These are phyloP conservation scores for Pogoniulus pusillus DNA, from an alignment of 2,797 vertebrate species.

Conservation along the genomic window DNA sequence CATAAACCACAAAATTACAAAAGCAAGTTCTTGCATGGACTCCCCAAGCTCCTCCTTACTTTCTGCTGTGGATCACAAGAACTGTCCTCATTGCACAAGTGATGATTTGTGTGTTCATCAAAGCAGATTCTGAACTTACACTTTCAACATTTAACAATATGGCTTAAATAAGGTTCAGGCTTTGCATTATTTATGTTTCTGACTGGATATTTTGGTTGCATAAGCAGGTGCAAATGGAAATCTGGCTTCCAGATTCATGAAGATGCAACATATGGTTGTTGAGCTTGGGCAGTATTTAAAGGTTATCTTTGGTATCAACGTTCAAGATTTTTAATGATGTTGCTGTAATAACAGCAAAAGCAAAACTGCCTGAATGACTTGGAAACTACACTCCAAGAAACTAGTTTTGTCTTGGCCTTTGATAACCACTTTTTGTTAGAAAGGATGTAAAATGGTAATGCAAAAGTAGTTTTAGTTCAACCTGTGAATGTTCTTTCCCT, in stretches of 20 bases:
- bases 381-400: background rate
- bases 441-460: background rate
- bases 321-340: background rate
- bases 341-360: conserved; percentile 32
- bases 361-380: background rate
- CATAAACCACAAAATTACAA: background rate
- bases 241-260: conserved; percentile 1
- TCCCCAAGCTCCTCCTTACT: background rate
- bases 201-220: conserved; percentile 52
- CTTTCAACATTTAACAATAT: background rate
- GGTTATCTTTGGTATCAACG: background rate
- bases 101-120: background rate
- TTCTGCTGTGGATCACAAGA: background rate
- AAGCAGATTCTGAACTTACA: background rate
- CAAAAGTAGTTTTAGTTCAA: background rate
- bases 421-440: background rate
- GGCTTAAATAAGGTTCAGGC: conserved; percentile 44
- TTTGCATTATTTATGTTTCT: conserved; percentile 45
- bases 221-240: conserved; percentile 72
- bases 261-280: background rate
- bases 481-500: background rate
- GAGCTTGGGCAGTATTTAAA: background rate
- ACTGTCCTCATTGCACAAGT: background rate
- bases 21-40: background rate
- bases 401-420: background rate